phyloP scores from a whole-genome alignment of 1,140 invertebrate species.

The Lordiphosa collinella region DNA sequence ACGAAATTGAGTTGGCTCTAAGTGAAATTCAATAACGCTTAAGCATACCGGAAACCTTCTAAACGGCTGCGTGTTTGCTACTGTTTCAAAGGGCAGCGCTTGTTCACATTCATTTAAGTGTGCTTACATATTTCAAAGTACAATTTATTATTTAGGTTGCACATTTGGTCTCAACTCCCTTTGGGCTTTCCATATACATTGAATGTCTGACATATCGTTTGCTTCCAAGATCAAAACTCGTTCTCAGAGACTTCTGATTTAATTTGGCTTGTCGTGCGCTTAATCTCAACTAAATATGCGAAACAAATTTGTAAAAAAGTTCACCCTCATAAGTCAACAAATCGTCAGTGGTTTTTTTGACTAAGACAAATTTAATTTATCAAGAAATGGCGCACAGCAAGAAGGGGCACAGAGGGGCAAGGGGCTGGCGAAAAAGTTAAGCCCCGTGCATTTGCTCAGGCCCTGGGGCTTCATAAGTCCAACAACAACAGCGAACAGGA shows the following conservation, averaged over 20 bases:
- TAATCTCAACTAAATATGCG: constrained; percentile 49
- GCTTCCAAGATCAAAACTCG: too few relatives aligned
- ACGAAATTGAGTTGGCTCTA: constrained; percentile 50
- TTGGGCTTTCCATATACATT: constrained; percentile 24
- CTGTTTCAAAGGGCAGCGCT: background rate
- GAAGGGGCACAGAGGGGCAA: constrained; percentile 30
- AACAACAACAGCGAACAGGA: constrained; percentile 27
- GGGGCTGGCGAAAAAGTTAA: constrained; percentile 43
- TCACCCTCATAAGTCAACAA: constrained; percentile 41
- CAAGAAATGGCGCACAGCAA: constrained; percentile 69
- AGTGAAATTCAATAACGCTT: constrained; percentile 77
- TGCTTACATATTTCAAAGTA: constrained; percentile 30
- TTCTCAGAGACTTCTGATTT: constrained; percentile 29
- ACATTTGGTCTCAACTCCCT: constrained; percentile 5
- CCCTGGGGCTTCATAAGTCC: constrained; percentile 15
- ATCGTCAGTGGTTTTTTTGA: constrained; percentile 27
- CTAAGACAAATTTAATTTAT: constrained; percentile 74
- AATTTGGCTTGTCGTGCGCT: constrained; percentile 17
- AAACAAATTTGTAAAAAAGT: constrained; percentile 44
- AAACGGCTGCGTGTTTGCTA: background rate
- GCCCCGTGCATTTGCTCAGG: constrained; percentile 42
- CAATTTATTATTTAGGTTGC: constrained; percentile 30
- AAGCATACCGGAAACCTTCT: constrained; percentile 54
- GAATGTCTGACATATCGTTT: background rate
- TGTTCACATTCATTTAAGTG: too few relatives aligned